Conservation (phyloP, 2,113 vertebrate species). For the Ceuthmochares aereus region DNA sequence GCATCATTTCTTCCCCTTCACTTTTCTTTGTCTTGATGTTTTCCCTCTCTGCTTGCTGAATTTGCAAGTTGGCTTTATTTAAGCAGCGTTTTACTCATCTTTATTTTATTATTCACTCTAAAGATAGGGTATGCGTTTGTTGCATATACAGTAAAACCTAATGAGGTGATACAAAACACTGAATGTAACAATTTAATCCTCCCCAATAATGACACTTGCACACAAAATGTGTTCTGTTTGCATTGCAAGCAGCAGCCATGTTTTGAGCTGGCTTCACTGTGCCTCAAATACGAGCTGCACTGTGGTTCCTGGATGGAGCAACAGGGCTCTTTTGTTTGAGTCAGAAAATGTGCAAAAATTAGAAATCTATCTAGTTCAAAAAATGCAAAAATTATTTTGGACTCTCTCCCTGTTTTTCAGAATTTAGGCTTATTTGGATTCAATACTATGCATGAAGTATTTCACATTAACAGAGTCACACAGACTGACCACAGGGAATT, state of each 20-base stretch:
- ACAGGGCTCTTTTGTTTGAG: not conserved
- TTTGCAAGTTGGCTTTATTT: not conserved
- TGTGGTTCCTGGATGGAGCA: not conserved
- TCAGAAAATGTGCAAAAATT: not conserved
- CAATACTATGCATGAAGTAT: not conserved
- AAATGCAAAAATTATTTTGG: not conserved
- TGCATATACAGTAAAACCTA: not conserved
- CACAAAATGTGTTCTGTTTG: not conserved
- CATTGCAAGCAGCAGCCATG: fast-evolving
- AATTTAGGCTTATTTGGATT: not conserved
- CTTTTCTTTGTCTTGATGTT: not conserved
- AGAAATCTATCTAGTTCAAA: not conserved
- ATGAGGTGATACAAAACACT: not conserved
- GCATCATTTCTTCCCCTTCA: not conserved
- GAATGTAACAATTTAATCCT: not conserved
- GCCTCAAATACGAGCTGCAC: not conserved
- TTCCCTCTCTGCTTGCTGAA: not conserved
- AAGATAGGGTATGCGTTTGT: not conserved
- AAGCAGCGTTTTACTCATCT: not conserved
- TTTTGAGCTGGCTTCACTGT: not conserved
- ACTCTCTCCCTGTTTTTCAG: not conserved
- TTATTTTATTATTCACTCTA: not conserved
- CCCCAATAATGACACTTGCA: not conserved
- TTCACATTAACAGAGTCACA: not conserved
- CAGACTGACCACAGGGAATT: not conserved